phyloP scores from a whole-genome alignment of 2,113 vertebrate species.

The Bubo scandiacus region DNA sequence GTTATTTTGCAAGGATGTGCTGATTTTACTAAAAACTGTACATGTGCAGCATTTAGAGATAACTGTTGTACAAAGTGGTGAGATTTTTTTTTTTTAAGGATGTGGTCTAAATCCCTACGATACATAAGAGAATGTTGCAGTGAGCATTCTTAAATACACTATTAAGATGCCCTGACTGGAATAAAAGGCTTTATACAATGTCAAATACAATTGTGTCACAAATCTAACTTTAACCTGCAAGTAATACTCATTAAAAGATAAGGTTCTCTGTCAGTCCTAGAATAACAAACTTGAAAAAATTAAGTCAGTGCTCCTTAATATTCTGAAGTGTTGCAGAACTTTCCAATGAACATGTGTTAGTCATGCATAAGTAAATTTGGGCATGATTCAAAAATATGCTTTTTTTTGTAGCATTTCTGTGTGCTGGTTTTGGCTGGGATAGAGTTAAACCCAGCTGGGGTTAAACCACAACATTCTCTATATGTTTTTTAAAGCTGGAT shows the following conservation, averaged over 20 bases:
- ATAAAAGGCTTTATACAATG: neutral
- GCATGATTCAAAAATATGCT: neutral
- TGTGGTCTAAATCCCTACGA: neutral
- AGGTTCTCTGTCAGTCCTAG: neutral
- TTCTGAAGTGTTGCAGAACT: neutral
- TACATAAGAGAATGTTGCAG: neutral
- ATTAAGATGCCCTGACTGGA: neutral
- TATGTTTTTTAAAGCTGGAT: neutral
- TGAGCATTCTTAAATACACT: neutral
- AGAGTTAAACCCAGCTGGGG: too few relatives aligned
- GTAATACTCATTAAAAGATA: neutral
- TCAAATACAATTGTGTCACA: neutral
- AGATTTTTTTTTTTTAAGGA: neutral
- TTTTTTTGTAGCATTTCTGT: neutral
- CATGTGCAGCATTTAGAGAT: neutral
- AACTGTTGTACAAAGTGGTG: neutral
- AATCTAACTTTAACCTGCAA: neutral
- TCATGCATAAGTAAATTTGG: neutral
- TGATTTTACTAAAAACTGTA: neutral
- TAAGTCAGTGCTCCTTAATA: neutral
- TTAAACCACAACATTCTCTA: neutral
- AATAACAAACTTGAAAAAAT: neutral
- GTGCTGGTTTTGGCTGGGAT: too few relatives aligned
- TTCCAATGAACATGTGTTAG: neutral
- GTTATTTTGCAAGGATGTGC: neutral